Base-by-base conservation (phyloP, 2,113 vertebrate species). In the Lynx canadensis region DNA sequence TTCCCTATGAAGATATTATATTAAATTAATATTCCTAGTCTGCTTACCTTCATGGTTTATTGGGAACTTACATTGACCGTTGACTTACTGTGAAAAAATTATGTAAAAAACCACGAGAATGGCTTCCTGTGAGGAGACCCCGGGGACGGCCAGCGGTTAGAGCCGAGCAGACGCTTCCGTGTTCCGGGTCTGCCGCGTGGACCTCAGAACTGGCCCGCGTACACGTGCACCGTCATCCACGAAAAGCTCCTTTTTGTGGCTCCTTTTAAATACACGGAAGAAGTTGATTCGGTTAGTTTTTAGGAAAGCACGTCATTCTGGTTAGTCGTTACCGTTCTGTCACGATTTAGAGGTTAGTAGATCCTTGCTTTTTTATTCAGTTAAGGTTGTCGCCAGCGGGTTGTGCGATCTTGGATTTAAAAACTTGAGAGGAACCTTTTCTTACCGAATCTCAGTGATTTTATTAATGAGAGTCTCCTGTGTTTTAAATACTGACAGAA, bases 21-120 rank as follows among this genome's bases (percentile, higher is more conserved):
- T 33, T 90, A 85, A 89, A 86, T 93, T 52, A 79, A 60, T 79
- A 63, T 21, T 68, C 76, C 50, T 50, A 66, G 52, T 83, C 38
- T 71, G 48, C 31, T 86, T 80, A 45, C 15, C 60, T 60, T 84
- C 71, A 29, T 93, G 93, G 92, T 83, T 68, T 79, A 73, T 82
- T 21, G 5, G 80, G 91, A 89, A 92, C 27, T 76, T 80, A 11
- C 38, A 69, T 36, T 33, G 13, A 88, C 79, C 41, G 15, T 84
- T 74, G 91, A 83, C 68, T 94, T 84, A 94, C 90, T 98, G 96
- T 97, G 97, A 96, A 85, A 52, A 87, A 73, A 29, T 33, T 0
- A 7, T 50, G 9, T 4, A 50, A 36, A 4, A 29, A 12, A 7
- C 4, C 6, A 21, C 3, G 33, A 50, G n/a, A 63, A 48, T 27